Percentiles rank a stretch among this genome's conserved stretches.
phyloP scores from a whole-genome alignment of 2,113 vertebrate species.

The Reinhardtius hippoglossoides region DNA sequence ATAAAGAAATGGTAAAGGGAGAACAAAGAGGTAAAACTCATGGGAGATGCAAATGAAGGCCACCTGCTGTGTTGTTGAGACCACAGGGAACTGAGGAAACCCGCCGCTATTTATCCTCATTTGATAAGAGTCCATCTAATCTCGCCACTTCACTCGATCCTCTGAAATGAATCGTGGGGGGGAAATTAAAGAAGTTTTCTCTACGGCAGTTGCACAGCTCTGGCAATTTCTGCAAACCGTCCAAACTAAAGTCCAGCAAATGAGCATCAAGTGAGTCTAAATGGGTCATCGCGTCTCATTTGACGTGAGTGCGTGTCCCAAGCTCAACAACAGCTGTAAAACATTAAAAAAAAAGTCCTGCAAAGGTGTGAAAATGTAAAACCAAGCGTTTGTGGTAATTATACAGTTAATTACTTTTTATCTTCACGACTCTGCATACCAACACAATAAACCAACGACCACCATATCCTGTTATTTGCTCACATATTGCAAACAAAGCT shows the following conservation, averaged over 20 bases:
- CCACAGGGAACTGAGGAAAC: constrained; percentile 22
- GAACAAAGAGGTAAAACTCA: constrained; percentile 25
- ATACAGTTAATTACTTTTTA: background rate
- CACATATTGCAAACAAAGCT: background rate
- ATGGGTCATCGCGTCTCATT: background rate
- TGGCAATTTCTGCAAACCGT: background rate
- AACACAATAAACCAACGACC: background rate
- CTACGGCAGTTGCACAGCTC: background rate
- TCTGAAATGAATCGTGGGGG: background rate
- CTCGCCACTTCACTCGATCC: constrained; percentile 19
- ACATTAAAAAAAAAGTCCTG: too few relatives aligned
- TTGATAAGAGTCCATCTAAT: constrained; percentile 60
- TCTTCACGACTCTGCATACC: background rate
- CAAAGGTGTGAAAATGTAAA: background rate
- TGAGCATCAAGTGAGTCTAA: background rate
- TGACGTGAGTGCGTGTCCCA: background rate
- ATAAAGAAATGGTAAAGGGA: constrained; percentile 45
- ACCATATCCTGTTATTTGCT: background rate
- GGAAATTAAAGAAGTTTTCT: background rate
- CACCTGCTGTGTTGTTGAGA: constrained; percentile 53
- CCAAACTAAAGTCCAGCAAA: background rate
- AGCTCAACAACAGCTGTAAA: background rate
- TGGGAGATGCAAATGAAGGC: constrained; percentile 68
- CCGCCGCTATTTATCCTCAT: constrained; percentile 44
- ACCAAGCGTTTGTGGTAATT: background rate